A percentile compares a stretch with the other conserved stretches of the same genome.
Conservation (phyloP, 2,888 invertebrate species). For the Cheilosia pagana region DNA sequence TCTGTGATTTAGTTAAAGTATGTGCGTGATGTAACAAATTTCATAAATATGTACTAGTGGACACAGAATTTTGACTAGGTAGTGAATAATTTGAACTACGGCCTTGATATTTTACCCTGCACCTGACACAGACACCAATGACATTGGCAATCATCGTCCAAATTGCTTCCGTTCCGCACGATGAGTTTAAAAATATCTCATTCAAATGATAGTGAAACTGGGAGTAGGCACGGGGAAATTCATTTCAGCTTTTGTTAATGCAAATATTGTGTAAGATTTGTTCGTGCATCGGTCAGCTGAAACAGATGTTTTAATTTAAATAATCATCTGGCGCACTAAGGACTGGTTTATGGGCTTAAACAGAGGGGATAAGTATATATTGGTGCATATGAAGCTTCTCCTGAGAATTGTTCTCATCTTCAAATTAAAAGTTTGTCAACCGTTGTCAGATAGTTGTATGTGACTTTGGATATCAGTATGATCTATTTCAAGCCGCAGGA, state of each 20-base stretch:
- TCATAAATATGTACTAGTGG: too few relatives aligned
- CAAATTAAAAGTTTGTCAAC: too few relatives aligned
- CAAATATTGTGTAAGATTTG: conserved; percentile 43
- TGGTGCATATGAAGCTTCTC: too few relatives aligned
- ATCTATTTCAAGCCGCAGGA: too few relatives aligned
- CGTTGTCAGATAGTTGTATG: too few relatives aligned
- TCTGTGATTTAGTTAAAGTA: conserved; percentile 7
- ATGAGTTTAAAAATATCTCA: conserved; percentile 34
- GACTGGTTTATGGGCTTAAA: too few relatives aligned
- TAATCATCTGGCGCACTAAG: too few relatives aligned
- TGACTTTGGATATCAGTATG: too few relatives aligned
- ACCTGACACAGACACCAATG: conserved; percentile 28
- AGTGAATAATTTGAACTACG: conserved; percentile 18
- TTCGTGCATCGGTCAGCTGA: conserved; percentile 1
- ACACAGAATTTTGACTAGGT: neutral
- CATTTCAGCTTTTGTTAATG: neutral
- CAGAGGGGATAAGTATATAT: too few relatives aligned
- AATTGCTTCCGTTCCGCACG: conserved; percentile 10
- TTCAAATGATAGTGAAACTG: conserved; percentile 37
- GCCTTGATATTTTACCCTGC: conserved; percentile 43
- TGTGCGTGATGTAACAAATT: conserved; percentile 9
- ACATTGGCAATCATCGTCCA: conserved; percentile 24
- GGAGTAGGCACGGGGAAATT: neutral
- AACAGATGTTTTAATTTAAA: conserved; percentile 30
- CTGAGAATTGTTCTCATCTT: too few relatives aligned